Evolutionary conservation across 2,888 invertebrate species (phyloP), one percentile per base, ranked within the genome.

Genomic region (Sesamia inferens): DNA sequence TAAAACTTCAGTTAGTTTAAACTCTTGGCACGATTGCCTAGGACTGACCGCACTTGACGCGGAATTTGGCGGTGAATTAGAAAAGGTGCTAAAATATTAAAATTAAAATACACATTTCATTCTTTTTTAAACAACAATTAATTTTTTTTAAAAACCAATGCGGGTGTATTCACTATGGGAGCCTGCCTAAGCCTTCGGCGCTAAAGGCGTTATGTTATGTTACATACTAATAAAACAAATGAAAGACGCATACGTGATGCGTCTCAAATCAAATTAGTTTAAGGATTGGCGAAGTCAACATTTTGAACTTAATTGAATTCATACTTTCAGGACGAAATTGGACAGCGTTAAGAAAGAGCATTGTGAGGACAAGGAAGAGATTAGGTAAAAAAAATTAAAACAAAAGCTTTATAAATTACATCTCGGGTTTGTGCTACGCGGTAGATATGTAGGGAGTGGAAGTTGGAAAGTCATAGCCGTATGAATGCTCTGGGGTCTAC

Each of bases 241-340:
- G 10, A 31, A 19, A 44, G 13, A 19, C 7, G 31, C 66, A 72
- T 55, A 66, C 65, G 62, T 73, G 14, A 16, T 77, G 55, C 55
- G n/a, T 42, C 67, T 64, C 59, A 66, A 76, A 16, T 54, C 47
- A 59, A 51, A 58, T 63, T 68, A 83, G 75, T 68, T 71, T 68
- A 73, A 77, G 63, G 58, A 68, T 73, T 71, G 64, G 68, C 82
- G 82, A 87, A 84, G 82, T 83, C 73, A 74, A 82, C 82, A 84
- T 82, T 87, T 87, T 90, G 90, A 92, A 92, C 88, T 88, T 87
- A 88, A 92, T 93, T 94, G 73, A 93, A 89, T 93, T 92, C 89
- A 71, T 71, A 71, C 58, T 95, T 94, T 93, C 95, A 94, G 95
- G 94, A 93, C 94, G 81, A 94, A 93, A 93, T 89, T 88, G 92